Percentiles rank a stretch among this genome's conserved stretches.
These are phyloP conservation scores for Craniophora ligustri DNA, from an alignment of 2,888 invertebrate species.

Conservation along the genomic window DNA sequence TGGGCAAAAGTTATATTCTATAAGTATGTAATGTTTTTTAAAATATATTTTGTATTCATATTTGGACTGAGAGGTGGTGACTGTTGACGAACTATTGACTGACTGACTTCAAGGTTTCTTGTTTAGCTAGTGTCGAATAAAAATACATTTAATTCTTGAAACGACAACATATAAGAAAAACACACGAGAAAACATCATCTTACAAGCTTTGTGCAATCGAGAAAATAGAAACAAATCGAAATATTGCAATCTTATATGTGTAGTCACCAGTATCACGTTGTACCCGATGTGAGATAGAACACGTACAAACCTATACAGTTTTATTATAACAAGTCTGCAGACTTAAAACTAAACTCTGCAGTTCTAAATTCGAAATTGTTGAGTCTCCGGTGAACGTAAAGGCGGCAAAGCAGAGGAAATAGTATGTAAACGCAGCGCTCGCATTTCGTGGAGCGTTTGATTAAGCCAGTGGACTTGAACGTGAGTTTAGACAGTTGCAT, in stretches of 20 bases:
- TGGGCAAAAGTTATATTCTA: no score
- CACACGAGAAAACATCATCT: background rate
- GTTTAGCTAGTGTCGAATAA: no score
- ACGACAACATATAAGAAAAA: background rate
- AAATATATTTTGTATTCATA: no score
- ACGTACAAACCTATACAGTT: slow-evolving; percentile 52
- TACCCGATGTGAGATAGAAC: slow-evolving; percentile 40
- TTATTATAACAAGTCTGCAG: slow-evolving; percentile 51
- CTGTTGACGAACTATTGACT: no score
- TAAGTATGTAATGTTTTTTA: no score
- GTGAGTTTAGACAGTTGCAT: background rate
- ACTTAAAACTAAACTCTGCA: slow-evolving; percentile 44
- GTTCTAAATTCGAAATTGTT: slow-evolving; percentile 59
- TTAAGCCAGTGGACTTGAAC: slow-evolving; percentile 22
- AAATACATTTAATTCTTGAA: background rate
- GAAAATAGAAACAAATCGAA: slow-evolving; percentile 7
- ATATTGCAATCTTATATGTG: slow-evolving; percentile 18
- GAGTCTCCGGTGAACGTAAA: slow-evolving; percentile 59
- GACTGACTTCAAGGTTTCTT: no score
- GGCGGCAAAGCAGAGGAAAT: slow-evolving; percentile 73
- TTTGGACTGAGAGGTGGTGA: no score
- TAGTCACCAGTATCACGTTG: slow-evolving; percentile 33
- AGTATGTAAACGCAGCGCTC: slow-evolving; percentile 75
- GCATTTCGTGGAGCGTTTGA: slow-evolving; percentile 40
- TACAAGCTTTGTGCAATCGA: background rate